phyloP scores from a whole-genome alignment of 2,888 invertebrate genomes.

The Andrena haemorrhoa region DNA sequence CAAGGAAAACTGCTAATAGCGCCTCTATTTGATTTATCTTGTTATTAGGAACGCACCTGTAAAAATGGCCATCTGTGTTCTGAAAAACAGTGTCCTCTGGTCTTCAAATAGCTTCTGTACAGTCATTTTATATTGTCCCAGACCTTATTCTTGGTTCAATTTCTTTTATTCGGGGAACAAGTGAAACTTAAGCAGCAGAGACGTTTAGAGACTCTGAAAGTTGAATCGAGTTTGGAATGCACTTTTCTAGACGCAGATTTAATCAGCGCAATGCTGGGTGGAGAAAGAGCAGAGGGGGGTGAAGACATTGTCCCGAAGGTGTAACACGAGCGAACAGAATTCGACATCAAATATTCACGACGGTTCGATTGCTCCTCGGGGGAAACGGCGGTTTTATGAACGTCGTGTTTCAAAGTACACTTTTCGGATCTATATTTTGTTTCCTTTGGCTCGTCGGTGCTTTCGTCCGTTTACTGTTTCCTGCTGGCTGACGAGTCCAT shows the following conservation, averaged over 20 bases:
- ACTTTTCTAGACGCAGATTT: conserved; percentile 8
- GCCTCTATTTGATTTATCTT: too few relatives aligned
- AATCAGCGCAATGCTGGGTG: neutral
- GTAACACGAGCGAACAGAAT: neutral
- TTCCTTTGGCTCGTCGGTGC: neutral
- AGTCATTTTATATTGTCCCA: too few relatives aligned
- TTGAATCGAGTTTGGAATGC: too few relatives aligned
- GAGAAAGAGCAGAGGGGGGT: neutral
- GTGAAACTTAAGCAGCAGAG: too few relatives aligned
- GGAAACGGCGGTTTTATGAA: conserved; percentile 9
- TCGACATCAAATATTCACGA: conserved; percentile 20
- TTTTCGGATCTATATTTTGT: conserved; percentile 1
- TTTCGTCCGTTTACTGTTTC: neutral
- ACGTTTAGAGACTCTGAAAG: too few relatives aligned
- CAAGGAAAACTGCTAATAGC: too few relatives aligned
- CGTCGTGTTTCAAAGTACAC: neutral
- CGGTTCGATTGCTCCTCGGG: neutral
- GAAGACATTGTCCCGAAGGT: neutral
- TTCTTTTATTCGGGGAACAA: too few relatives aligned
- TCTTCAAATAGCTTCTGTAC: too few relatives aligned
- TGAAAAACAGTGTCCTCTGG: too few relatives aligned
- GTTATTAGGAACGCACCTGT: too few relatives aligned
- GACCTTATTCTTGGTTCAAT: too few relatives aligned
- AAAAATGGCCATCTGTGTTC: too few relatives aligned
- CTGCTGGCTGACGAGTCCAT: conserved; percentile 16